Evolutionary conservation across 2,888 invertebrate genomes (phyloP).

Genomic region (Cephalotes varians): DNA sequence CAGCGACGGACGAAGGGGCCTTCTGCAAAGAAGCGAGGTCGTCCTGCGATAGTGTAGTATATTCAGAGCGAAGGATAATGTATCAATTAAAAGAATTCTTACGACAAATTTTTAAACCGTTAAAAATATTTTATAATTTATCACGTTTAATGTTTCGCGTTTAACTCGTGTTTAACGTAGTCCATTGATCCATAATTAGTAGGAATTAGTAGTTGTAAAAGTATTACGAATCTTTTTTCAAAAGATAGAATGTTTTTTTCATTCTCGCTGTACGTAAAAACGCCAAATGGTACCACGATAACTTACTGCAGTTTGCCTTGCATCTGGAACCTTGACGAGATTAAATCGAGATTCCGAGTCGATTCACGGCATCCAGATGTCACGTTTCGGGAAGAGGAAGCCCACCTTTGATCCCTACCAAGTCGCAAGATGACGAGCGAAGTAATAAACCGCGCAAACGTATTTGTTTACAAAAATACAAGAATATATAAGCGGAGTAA

Average conservation of each 20-base stretch:
- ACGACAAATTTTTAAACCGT: background rate
- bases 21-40: constrained; percentile 36
- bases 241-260: background rate
- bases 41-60: constrained; percentile 29
- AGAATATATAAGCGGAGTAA: background rate
- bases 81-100: constrained; percentile 31
- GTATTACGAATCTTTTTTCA: background rate
- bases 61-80: constrained; percentile 14
- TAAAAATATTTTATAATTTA: background rate
- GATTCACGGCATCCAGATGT: constrained; percentile 52
- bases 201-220: background rate
- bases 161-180: background rate
- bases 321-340: constrained; percentile 44
- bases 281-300: constrained; percentile 17
- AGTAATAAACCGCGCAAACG: constrained; percentile 4
- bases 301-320: constrained; percentile 21
- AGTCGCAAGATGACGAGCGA: constrained; percentile 43
- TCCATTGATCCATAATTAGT: background rate
- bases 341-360: constrained; percentile 48
- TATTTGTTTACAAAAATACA: constrained; percentile 13
- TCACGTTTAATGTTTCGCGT: background rate
- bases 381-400: constrained; percentile 48
- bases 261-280: background rate
- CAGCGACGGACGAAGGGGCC: constrained; percentile 16
- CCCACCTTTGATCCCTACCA: constrained; percentile 48